Evolutionary conservation across 1,140 invertebrate genomes (phyloP), one percentile per base, ranked within the genome.

Genomic region (Stegodyphus mimosarum): DNA sequence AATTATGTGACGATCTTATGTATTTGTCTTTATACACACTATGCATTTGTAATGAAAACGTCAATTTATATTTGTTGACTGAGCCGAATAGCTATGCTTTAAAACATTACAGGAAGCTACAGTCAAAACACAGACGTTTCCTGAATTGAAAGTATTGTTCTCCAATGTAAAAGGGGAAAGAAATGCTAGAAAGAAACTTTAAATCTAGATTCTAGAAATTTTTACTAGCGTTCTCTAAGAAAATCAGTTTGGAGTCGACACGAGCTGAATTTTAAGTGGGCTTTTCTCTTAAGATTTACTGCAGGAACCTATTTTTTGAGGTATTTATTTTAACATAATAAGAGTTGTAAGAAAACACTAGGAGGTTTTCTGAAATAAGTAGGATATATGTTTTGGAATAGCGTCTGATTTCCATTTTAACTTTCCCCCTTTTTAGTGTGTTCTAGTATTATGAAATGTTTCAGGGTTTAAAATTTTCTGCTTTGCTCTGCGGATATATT

Each of bases 251-350:
- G 33, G 33, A 70, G 67, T 18, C 10, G 33, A 70, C 67, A 33
- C 67, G 67, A 70, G 33, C 33, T 70, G 67, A 70, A 70, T 70
- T 70, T 70, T 17, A 70, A 70, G 33, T 33, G 33, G 11, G 67
- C 15, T 48, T 6, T 70, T 70, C 33, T 70, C n/a, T 6, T 11
- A n/a, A 70, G 67, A 70, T n/a, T n/a, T 18, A 48, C 6, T 11
- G 67, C n/a, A 18, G 67, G 10, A 10, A 15, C 15, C 33, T 70
- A 17, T 48, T 10, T 48, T n/a, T 5, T 6, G 11, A n/a, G 67
- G 33, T 70, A 70, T 70, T 70, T 70, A 70, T 70, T 70, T 33
- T 70, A 18, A 70, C 67, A 70, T 70, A 70, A 70, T 70, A 70
- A 48, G 67, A n/a, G 60, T 4, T 63, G 10, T 63, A n/a, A 70